phyloP scores from a whole-genome alignment of 2,888 invertebrate species.

The Clitarchus hookeri region DNA sequence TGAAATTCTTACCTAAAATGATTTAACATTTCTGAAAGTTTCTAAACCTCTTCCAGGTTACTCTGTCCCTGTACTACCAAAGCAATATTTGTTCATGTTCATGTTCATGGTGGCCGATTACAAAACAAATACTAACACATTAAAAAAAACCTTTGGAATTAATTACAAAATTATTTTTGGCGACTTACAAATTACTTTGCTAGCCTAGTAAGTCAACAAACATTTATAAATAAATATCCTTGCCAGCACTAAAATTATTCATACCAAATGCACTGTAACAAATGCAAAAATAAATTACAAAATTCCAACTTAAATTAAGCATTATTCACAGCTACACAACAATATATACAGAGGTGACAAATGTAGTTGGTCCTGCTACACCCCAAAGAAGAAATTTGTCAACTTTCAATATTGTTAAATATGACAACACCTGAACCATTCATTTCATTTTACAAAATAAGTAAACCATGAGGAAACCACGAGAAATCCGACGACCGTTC shows the following conservation, averaged over 20 bases:
- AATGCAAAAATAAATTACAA: conserved; percentile 5
- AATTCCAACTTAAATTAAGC: background rate
- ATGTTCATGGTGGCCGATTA: background rate
- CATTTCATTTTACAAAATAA: background rate
- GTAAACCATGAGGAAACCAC: background rate
- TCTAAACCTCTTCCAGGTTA: too few species aligned
- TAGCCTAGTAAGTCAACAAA: background rate
- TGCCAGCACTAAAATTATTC: background rate
- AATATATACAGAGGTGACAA: background rate
- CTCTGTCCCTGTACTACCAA: background rate
- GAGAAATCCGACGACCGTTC: background rate
- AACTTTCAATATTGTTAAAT: background rate
- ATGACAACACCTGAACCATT: background rate
- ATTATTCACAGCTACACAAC: background rate
- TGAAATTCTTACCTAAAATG: too few species aligned
- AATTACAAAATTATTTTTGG: background rate
- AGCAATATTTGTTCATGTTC: background rate
- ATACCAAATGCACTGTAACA: background rate
- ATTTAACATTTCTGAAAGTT: too few species aligned
- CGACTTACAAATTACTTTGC: background rate
- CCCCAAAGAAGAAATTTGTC: background rate
- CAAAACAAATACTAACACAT: background rate
- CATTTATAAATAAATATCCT: background rate
- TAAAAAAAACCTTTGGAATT: background rate
- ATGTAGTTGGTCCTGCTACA: background rate